Percentiles rank a stretch among this genome's conserved stretches.
Conservation (phyloP, 1,140 invertebrate genomes). For the Orussus abietinus region DNA sequence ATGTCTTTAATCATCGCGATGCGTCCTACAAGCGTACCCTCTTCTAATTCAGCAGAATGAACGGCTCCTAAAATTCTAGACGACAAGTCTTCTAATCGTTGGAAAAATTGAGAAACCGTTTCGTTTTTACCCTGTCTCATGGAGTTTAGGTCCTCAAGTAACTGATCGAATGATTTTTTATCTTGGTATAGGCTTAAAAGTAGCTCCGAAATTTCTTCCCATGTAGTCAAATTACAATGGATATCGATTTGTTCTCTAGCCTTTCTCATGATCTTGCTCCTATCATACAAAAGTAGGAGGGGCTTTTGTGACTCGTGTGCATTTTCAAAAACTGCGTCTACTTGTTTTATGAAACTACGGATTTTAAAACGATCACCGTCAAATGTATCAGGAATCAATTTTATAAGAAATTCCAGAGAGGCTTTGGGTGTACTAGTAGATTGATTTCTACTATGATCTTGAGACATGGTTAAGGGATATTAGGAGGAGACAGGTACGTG, state of each 20-base stretch:
- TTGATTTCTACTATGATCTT: not conserved
- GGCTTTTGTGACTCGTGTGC: not conserved
- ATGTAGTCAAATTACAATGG: conserved; percentile 4
- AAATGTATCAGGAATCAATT: not conserved
- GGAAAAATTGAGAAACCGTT: not conserved
- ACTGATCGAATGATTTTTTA: conserved; percentile 6
- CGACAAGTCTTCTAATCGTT: not conserved
- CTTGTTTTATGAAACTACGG: not conserved
- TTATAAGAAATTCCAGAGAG: not conserved
- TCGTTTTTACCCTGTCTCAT: not conserved
- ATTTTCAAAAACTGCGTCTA: not conserved
- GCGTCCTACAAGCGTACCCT: not conserved
- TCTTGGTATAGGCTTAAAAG: conserved; percentile 1
- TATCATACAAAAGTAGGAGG: not conserved
- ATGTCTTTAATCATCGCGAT: not conserved
- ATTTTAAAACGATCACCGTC: not conserved
- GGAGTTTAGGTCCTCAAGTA: conserved; percentile 1
- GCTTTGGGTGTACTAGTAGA: not conserved
- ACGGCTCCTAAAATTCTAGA: not conserved
- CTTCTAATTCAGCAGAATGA: not conserved
- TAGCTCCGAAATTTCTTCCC: conserved; percentile 5
- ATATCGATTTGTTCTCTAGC: conserved; percentile 4
- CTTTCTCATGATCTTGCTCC: not conserved
- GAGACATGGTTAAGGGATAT: too few relatives aligned
- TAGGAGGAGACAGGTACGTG: not conserved